Evolutionary conservation across 2,113 vertebrate genomes (phyloP), one percentile per base, ranked within the genome.

Genomic region (Mirza zaza): DNA sequence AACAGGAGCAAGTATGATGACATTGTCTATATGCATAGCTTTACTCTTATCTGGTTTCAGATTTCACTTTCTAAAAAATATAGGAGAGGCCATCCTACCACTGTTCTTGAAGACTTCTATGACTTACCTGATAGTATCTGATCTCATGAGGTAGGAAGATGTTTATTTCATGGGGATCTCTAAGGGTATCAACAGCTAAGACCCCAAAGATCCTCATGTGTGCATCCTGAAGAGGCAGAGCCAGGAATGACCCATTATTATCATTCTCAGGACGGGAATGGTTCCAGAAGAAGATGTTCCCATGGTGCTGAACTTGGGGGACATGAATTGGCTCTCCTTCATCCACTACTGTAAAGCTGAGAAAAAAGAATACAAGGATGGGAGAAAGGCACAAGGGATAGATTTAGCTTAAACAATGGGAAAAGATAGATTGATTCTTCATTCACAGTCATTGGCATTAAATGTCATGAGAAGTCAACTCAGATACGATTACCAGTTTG

Each of bases 241-340:
- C 98, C 95, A 99, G 95, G 68, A 99, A 71, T 0, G 99, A 99
- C 4, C 99, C 99, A 42, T 91, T 98, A 50, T n/a, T 94, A 42
- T 98, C 97, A 18, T 94, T 57, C 42, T 9, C 63, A 36, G 93
- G 81, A 2, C 94, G 91, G 2, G 98, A 81, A 0, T 65, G 8
- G 52, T 99, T 98, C 99, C 98, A 99, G 94, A 99, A 99, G 71
- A 98, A 98, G 93, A 99, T 91, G 11, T 98, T 98, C 52, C 98
- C 98, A 0, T 99, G 99, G 34, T 98, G 84, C 50, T 99, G 96
- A 95, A 99, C 98, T 70, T 96, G 98, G 70, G 98, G 98, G 45
- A 99, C 97, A 0, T 99, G 98, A 91, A 99, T 90, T 80, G 98
- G 98, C 81, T 91, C 97, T 90, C 98, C 98, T 48, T 98, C 97